A percentile compares a stretch with the other conserved stretches of the same genome.
These are phyloP conservation scores for Hestina assimilis DNA, from an alignment of 1,140 invertebrate species.

Conservation along the genomic window DNA sequence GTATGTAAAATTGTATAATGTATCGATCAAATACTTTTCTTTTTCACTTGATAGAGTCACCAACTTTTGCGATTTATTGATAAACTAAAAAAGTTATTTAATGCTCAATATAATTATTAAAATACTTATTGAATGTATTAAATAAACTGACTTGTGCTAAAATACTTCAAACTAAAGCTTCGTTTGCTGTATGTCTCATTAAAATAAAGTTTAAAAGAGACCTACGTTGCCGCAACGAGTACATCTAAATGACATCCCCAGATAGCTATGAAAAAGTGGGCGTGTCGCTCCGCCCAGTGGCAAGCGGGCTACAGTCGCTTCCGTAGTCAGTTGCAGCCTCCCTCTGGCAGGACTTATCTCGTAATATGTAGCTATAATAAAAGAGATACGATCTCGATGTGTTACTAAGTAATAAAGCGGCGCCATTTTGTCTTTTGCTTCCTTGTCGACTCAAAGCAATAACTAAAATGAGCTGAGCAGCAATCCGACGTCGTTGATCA, in stretches of 20 bases:
- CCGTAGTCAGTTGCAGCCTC: constrained; percentile 61
- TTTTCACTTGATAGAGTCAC: no score
- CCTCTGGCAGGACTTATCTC: constrained; percentile 61
- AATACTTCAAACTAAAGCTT: no score
- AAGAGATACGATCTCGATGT: constrained; percentile 69
- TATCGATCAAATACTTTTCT: no score
- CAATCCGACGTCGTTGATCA: constrained; percentile 66
- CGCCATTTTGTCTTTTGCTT: constrained; percentile 74
- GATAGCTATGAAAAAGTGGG: constrained; percentile 63
- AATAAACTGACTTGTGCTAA: no score
- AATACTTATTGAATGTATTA: no score
- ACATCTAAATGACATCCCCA: constrained; percentile 38
- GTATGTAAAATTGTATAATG: no score
- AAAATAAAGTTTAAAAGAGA: constrained; percentile 6
- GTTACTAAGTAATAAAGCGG: constrained; percentile 77
- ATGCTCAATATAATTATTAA: no score
- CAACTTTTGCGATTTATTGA: no score
- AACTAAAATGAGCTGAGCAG: constrained; percentile 67
- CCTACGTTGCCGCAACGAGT: constrained; percentile 6
- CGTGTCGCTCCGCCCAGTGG: constrained; percentile 70
- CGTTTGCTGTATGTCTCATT: no score
- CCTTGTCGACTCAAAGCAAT: constrained; percentile 61
- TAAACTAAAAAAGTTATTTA: no score
- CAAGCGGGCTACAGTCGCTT: constrained; percentile 35
- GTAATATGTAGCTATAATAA: constrained; percentile 71